Percentiles rank a stretch among this genome's conserved stretches.
phyloP scores from a whole-genome alignment of 2,888 invertebrate species.

The Diplazon laetatorius region DNA sequence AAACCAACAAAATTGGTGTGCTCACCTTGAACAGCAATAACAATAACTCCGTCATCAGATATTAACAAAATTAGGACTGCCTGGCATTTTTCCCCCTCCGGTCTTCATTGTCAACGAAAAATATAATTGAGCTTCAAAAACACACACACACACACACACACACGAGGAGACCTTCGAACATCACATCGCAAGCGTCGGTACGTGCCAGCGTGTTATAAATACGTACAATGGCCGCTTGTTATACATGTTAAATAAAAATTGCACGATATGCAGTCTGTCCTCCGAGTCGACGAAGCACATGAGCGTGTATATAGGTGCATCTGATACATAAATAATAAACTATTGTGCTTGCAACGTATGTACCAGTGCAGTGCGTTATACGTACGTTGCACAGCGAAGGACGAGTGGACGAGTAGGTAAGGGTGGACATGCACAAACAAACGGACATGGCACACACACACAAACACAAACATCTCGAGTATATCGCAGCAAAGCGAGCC shows the following conservation, averaged over 20 bases:
- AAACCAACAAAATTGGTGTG: no score
- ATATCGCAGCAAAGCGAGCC: no score
- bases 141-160: background rate
- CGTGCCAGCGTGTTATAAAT: slow-evolving; percentile 54
- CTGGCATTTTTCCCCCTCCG: no score
- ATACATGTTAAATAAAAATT: slow-evolving; percentile 33
- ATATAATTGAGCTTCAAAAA: background rate
- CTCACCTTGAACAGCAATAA: no score
- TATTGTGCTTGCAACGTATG: slow-evolving; percentile 45
- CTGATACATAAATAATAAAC: slow-evolving; percentile 35
- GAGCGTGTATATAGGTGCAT: slow-evolving; percentile 37
- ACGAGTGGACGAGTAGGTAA: slow-evolving; percentile 34
- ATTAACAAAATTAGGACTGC: no score
- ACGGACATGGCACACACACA: slow-evolving; percentile 49
- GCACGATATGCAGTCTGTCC: slow-evolving; percentile 30
- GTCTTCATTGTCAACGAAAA: no score
- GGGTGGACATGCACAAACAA: slow-evolving; percentile 40
- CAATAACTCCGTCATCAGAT: no score
- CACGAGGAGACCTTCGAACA: background rate
- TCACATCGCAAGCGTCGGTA: slow-evolving; percentile 38
- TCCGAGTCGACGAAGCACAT: slow-evolving; percentile 29
- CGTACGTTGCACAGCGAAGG: slow-evolving; percentile 51
- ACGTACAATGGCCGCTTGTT: slow-evolving; percentile 43
- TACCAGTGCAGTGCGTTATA: slow-evolving; percentile 53
- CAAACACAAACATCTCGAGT: no score